phyloP scores from a whole-genome alignment of 2,113 vertebrate genomes.

The Tachysurus vachellii region DNA sequence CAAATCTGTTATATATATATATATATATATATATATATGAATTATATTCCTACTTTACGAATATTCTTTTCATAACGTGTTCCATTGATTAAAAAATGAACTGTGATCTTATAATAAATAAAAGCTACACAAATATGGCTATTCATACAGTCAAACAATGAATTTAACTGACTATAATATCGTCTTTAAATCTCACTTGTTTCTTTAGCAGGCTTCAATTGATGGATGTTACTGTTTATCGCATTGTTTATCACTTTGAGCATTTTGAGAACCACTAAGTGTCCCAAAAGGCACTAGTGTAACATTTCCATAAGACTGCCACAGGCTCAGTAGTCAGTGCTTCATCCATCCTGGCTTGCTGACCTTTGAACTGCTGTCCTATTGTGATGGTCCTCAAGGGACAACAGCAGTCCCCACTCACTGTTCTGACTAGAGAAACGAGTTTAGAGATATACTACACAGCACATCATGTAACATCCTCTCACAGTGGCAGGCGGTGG shows the following conservation, averaged over 20 bases:
- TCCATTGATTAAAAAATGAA: not conserved
- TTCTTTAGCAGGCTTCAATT: conserved; percentile 23
- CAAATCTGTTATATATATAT: not conserved
- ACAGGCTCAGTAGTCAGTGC: not conserved
- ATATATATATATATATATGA: not conserved
- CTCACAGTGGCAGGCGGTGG: conserved; percentile 67
- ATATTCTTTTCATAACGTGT: not conserved
- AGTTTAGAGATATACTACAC: conserved; percentile 56
- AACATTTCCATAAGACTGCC: conserved; percentile 8
- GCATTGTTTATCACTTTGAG: not conserved
- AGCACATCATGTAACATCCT: conserved; percentile 69
- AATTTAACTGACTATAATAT: not conserved
- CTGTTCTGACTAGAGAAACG: conserved; percentile 51
- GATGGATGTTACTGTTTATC: not conserved
- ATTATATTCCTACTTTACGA: not conserved
- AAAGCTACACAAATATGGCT: not conserved
- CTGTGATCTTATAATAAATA: not conserved
- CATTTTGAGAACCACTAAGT: not conserved
- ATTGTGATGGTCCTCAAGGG: conserved; percentile 13
- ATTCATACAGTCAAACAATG: not conserved
- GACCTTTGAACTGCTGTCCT: conserved; percentile 59
- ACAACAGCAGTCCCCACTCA: not conserved
- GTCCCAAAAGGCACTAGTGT: not conserved
- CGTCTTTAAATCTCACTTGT: conserved; percentile 35
- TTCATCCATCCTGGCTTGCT: conserved; percentile 65